Base-by-base conservation (phyloP, 2,797 vertebrate species). In the Falco peregrinus region DNA sequence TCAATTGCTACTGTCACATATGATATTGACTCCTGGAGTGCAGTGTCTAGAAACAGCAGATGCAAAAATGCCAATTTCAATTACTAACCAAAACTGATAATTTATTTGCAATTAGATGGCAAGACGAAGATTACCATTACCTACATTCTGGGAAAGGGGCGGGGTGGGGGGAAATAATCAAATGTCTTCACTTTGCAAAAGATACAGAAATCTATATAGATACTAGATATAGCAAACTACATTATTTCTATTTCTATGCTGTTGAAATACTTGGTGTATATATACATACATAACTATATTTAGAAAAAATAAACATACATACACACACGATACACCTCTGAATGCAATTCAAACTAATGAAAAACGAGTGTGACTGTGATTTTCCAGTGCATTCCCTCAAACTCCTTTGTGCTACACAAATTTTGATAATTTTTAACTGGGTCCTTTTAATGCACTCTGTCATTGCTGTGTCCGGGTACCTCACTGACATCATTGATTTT, bases 41-140 rank as follows among this genome's bases (percentile, higher is more conserved):
- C 67, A 67, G 67, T 39, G 57, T 59, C 75, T 60, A 60, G 29
- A 16, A 92, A 57, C 54, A 91, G 50, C 50, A 76, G 59, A 71
- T 9, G 1, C 50, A 81, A 92, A 91, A 92, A 89, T 48, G 82
- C 43, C 84, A 65, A 78, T 97, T 96, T 92, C 87, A 94, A 84
- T 95, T 92, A 83, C 73, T 78, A 86, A 94, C 68, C 56, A 83
- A 91, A 94, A 54, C 37, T 50, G 53, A 87, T 90, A 50, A 89
- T 95, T 87, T 87, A 63, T 90, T 60, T 89, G 47, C 2, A 14
- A 89, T 85, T 89, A 89, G 69, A 76, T 76, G 57, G 69, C 57
- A 89, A 84, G 28, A 88, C 13, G 33, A 90, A 85, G 75, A 87
- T 69, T 63, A 81, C 50, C 8, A 56, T n/a, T 19, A 59, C 13